phyloP scores from a whole-genome alignment of 1,140 invertebrate species.

The Akabosia matsudoensis region DNA sequence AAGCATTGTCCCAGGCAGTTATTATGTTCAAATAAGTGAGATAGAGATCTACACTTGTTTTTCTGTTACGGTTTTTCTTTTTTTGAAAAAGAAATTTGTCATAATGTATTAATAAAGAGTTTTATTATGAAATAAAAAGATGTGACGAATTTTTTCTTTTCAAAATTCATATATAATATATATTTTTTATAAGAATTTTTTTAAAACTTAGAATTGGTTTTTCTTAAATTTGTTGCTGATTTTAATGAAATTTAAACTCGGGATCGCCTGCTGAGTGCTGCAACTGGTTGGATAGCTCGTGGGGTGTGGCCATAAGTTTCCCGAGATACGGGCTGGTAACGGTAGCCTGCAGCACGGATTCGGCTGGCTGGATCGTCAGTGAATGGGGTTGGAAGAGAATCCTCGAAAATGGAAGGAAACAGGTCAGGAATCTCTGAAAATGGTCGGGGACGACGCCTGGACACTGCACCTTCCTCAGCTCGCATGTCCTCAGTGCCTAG shows the following conservation, averaged over 20 bases:
- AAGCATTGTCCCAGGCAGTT: too few species aligned
- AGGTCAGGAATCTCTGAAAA: conserved; percentile 21
- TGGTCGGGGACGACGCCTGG: conserved; percentile 12
- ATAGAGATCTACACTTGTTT: too few species aligned
- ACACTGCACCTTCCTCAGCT: conserved; percentile 62
- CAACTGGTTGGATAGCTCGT: conserved; percentile 12
- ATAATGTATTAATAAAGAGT: too few species aligned
- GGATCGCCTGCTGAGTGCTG: neutral
- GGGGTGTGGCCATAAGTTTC: conserved; percentile 20
- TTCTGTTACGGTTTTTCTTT: too few species aligned
- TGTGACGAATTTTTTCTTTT: neutral
- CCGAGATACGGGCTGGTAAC: conserved; percentile 21
- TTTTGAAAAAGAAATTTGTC: too few species aligned
- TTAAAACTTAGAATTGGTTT: neutral
- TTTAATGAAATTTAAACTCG: conserved; percentile 9
- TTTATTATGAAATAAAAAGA: too few species aligned
- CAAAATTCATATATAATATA: neutral
- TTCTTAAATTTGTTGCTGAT: too few species aligned
- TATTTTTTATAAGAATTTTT: conserved; percentile 13
- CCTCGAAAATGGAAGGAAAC: conserved; percentile 6
- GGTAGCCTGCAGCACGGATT: conserved; percentile 18
- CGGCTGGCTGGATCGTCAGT: conserved; percentile 10
- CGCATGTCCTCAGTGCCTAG: conserved; percentile 82
- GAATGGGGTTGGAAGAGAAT: neutral
- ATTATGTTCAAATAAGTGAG: too few species aligned